Percentiles rank a stretch among this genome's conserved stretches.
phyloP scores from a whole-genome alignment of 1,140 invertebrate species.

The Dreissena rostriformis region DNA sequence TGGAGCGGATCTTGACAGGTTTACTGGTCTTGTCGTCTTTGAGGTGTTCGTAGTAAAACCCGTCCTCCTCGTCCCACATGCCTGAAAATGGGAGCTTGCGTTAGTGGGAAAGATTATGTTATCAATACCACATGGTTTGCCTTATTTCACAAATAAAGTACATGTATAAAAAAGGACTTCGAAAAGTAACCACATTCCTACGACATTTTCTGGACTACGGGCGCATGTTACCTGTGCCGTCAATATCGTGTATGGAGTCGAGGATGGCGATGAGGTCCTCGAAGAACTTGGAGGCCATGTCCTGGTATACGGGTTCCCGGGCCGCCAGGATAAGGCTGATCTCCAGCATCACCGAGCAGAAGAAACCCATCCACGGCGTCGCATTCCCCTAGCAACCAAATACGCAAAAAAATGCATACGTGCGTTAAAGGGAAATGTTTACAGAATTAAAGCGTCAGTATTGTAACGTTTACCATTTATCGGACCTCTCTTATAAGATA shows the following conservation, averaged over 20 bases:
- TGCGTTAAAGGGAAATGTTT: too few species aligned
- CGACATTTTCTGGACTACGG: too few species aligned
- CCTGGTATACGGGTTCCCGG: conserved; percentile 79
- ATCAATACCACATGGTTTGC: too few species aligned
- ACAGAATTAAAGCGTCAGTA: too few species aligned
- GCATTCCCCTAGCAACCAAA: conserved; percentile 77
- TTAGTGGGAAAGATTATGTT: too few species aligned
- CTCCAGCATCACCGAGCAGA: conserved; percentile 80
- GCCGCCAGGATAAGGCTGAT: conserved; percentile 79
- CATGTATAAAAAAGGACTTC: too few species aligned
- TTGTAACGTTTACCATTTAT: too few species aligned
- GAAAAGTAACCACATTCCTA: too few species aligned
- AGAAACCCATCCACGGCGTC: conserved; percentile 82
- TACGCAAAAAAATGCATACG: not conserved
- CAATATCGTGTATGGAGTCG: conserved; percentile 80
- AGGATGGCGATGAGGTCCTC: conserved; percentile 81
- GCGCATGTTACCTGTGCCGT: conserved; percentile 60
- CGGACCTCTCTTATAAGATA: too few species aligned
- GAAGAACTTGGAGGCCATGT: conserved; percentile 82
- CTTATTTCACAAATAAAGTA: too few species aligned
- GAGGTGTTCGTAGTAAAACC: conserved; percentile 81
- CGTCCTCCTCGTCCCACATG: conserved; percentile 82
- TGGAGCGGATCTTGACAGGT: conserved; percentile 79
- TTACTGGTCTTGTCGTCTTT: conserved; percentile 62
- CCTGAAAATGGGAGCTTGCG: conserved; percentile 56